Conservation (phyloP, 2,797 vertebrate species). For the Lemur catta region DNA sequence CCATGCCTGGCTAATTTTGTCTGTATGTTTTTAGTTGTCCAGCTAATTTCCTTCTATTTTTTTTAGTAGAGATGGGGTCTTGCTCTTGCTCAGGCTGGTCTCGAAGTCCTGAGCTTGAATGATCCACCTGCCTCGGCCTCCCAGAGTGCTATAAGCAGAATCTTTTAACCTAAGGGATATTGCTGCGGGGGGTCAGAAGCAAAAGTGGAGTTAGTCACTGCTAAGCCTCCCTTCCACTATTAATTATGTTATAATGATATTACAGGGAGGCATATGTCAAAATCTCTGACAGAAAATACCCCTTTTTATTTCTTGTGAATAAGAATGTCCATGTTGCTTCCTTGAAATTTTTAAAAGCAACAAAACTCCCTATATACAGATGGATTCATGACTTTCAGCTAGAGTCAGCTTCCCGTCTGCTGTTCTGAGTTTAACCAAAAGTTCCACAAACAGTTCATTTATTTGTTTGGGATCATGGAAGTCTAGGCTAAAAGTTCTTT, state of each 20-base stretch:
- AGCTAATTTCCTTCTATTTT: too few species aligned
- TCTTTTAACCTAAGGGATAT: too few species aligned
- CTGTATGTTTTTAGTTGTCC: too few species aligned
- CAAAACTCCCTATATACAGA: neutral
- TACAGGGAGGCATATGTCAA: neutral
- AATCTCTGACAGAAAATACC: neutral
- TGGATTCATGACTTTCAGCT: neutral
- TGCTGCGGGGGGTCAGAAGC: too few species aligned
- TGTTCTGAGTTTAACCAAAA: neutral
- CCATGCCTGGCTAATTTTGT: too few species aligned
- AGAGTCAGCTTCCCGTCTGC: neutral
- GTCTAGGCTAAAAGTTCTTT: neutral
- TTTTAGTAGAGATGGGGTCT: too few species aligned
- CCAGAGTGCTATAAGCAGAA: too few species aligned
- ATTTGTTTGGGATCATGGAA: neutral
- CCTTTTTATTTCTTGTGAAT: neutral
- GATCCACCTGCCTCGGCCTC: too few species aligned
- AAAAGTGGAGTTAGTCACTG: too few species aligned
- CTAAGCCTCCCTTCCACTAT: too few species aligned
- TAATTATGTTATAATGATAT: neutral
- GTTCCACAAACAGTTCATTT: neutral
- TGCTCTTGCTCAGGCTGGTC: too few species aligned
- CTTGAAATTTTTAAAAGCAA: neutral
- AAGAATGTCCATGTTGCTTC: neutral
- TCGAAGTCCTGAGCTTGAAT: too few species aligned